phyloP scores from a whole-genome alignment of 2,888 invertebrate species.

The Halocaridina rubra region DNA sequence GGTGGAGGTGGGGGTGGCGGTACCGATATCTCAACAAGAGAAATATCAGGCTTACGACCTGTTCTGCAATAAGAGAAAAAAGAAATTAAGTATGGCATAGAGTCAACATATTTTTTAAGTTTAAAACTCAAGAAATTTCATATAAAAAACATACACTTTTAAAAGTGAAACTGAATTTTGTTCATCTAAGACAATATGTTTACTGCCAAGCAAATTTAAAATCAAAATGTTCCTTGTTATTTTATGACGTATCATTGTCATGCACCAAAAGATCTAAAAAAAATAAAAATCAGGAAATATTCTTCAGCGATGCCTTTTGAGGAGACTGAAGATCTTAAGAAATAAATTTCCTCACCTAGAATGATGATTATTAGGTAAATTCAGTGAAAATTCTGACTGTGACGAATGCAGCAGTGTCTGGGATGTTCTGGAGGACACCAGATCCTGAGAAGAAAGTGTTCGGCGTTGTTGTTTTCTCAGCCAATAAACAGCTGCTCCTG shows the following conservation, averaged over 20 bases:
- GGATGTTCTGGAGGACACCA: not conserved
- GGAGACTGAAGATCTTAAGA: too few relatives aligned
- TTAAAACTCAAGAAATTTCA: too few relatives aligned
- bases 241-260: too few relatives aligned
- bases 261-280: too few relatives aligned
- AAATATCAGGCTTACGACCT: not conserved
- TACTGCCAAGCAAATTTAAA: not conserved
- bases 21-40: not conserved
- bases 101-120: not conserved
- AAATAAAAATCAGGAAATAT: too few relatives aligned
- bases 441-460: not conserved
- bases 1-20: slow-evolving; percentile 29
- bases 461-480: not conserved
- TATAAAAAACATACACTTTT: not conserved
- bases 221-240: too few relatives aligned
- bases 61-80: not conserved
- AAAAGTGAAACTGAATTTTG: not conserved
- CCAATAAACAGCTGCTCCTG: not conserved
- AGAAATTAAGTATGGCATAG: not conserved
- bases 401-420: not conserved
- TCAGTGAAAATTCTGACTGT: not conserved
- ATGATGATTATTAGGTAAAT: slow-evolving; percentile 1
- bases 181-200: not conserved
- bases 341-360: too few relatives aligned
- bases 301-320: too few relatives aligned